These are phyloP conservation scores for Apamea epomidion DNA, from an alignment of 2,888 invertebrate species.

Conservation along the genomic window DNA sequence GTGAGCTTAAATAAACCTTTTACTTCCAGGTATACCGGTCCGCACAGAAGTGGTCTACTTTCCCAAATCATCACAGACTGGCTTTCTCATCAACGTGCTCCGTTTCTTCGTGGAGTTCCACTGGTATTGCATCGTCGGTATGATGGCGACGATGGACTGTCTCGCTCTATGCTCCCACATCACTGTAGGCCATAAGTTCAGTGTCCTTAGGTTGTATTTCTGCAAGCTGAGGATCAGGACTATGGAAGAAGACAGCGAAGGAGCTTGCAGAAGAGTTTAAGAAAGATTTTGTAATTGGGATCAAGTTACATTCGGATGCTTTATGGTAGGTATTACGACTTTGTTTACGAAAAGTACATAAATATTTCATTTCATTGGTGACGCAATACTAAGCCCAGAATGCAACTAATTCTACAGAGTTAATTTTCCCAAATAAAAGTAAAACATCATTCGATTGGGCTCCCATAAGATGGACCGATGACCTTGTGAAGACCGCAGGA, in stretches of 20 bases:
- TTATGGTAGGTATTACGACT: constrained; percentile 77
- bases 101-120: constrained; percentile 75
- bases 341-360: too few species aligned
- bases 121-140: constrained; percentile 77
- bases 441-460: too few species aligned
- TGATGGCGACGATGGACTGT: constrained; percentile 75
- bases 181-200: constrained; percentile 76
- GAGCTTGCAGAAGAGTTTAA: constrained; percentile 69
- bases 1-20: neutral
- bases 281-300: constrained; percentile 74
- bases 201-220: constrained; percentile 73
- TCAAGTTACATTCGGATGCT: constrained; percentile 77
- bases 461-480: too few species aligned
- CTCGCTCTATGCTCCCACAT: constrained; percentile 74
- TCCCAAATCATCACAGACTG: constrained; percentile 69
- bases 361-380: too few species aligned
- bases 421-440: too few species aligned
- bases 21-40: constrained; percentile 73
- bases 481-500: too few species aligned
- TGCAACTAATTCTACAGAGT: too few species aligned
- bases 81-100: constrained; percentile 70
- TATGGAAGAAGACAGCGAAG: constrained; percentile 46
- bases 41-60: constrained; percentile 75
- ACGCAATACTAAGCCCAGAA: too few species aligned
- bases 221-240: constrained; percentile 67